These are phyloP conservation scores for Linnaemya vulpina DNA, from an alignment of 2,888 invertebrate genomes.

Conservation along the genomic window DNA sequence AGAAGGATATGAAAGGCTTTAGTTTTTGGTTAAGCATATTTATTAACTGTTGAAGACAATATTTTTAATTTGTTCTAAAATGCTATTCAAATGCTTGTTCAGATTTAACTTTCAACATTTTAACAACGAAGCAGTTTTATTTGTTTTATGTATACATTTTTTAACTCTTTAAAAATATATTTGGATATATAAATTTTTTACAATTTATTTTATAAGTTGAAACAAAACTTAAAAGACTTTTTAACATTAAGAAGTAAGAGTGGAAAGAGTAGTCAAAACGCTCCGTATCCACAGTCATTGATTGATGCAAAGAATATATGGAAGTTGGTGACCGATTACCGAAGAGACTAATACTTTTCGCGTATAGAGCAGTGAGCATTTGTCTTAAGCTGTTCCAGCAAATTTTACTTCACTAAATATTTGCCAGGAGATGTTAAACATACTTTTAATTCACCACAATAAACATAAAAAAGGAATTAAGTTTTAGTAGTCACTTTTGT, in stretches of 20 bases:
- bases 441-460: background rate
- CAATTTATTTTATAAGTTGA: no score
- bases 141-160: background rate
- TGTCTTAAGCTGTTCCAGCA: background rate
- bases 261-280: no score
- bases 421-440: slow-evolving; percentile 6
- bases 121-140: background rate
- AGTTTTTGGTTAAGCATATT: slow-evolving; percentile 44
- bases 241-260: no score
- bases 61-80: slow-evolving; percentile 35
- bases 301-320: no score
- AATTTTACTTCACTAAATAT: slow-evolving; percentile 49
- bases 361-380: background rate
- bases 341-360: background rate
- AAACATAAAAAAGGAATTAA: slow-evolving; percentile 29
- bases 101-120: background rate
- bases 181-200: no score
- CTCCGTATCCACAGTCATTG: no score
- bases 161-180: background rate
- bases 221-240: no score
- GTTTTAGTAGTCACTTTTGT: slow-evolving; percentile 14
- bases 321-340: no score
- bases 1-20: slow-evolving; percentile 2
- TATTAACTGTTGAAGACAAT: slow-evolving; percentile 15
- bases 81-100: slow-evolving; percentile 9